Evolutionary conservation across 2,888 invertebrate species (phyloP).

Genomic region (Andrena minutula): DNA sequence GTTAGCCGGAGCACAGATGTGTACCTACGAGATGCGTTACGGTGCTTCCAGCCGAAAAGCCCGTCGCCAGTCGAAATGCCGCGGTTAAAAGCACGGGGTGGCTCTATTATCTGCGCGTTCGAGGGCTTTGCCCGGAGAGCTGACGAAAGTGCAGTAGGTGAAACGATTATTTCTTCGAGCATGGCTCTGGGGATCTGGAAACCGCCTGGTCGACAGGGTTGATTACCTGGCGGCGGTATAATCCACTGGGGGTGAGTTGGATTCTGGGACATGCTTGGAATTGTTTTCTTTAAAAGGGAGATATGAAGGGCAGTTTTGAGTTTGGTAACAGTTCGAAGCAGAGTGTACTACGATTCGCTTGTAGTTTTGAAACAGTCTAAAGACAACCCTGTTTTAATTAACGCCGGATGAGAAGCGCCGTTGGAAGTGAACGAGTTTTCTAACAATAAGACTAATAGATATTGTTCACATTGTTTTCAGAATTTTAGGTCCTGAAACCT

Average conservation of each 20-base stretch:
- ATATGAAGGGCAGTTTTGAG: background rate
- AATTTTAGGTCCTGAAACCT: too few species aligned
- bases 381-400: too few species aligned
- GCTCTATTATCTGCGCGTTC: slow-evolving; percentile 11
- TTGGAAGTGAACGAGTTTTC: too few species aligned
- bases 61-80: background rate
- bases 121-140: slow-evolving; percentile 8
- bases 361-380: background rate
- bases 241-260: background rate
- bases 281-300: background rate
- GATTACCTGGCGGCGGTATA: slow-evolving; percentile 2
- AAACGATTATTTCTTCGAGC: slow-evolving; percentile 1
- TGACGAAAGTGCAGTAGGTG: background rate
- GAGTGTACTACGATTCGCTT: background rate
- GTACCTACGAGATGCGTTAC: background rate
- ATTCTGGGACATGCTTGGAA: background rate
- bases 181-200: slow-evolving; percentile 11
- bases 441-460: too few species aligned
- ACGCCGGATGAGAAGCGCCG: too few species aligned
- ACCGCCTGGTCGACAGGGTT: slow-evolving; percentile 16
- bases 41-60: background rate
- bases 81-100: slow-evolving; percentile 1
- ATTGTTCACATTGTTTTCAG: too few species aligned
- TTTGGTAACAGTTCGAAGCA: background rate
- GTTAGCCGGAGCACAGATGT: background rate